Conservation (phyloP, 2,113 vertebrate genomes). For the Telmatochromis brachygnathus region DNA sequence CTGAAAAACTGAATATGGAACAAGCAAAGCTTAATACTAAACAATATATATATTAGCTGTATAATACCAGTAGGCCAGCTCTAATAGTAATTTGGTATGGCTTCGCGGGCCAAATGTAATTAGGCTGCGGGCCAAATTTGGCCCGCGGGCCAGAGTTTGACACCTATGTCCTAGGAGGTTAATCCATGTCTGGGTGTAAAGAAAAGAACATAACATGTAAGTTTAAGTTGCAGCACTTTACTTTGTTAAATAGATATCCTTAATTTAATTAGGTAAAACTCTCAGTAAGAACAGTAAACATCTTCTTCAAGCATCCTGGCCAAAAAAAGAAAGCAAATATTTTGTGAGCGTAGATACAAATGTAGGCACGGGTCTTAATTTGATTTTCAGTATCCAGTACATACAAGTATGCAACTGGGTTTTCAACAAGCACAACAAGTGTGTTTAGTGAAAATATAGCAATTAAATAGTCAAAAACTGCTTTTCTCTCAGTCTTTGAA, state of each 20-base stretch:
- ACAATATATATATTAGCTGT: too few species aligned
- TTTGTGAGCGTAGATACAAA: background rate
- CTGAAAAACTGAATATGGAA: too few species aligned
- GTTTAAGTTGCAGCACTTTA: background rate
- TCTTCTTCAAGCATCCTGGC: background rate
- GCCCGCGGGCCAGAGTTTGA: too few species aligned
- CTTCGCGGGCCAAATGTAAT: too few species aligned
- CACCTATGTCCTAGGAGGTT: background rate
- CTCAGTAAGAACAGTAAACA: background rate
- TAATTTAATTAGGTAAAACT: background rate
- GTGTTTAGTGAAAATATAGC: background rate
- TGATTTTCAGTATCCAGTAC: background rate
- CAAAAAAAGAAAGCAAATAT: background rate
- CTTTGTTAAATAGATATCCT: background rate
- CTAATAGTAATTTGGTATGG: too few species aligned
- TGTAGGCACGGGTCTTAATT: background rate
- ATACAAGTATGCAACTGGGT: background rate
- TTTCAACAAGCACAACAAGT: fast-evolving
- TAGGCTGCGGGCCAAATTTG: too few species aligned
- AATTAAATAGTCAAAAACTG: background rate
- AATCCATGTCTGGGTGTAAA: background rate
- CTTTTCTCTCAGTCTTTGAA: background rate
- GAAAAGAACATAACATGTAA: background rate
- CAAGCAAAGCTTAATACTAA: too few species aligned
- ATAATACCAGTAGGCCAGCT: too few species aligned